These are phyloP conservation scores for Embiotoca jacksoni DNA, from an alignment of 2,113 vertebrate species.

Conservation along the genomic window DNA sequence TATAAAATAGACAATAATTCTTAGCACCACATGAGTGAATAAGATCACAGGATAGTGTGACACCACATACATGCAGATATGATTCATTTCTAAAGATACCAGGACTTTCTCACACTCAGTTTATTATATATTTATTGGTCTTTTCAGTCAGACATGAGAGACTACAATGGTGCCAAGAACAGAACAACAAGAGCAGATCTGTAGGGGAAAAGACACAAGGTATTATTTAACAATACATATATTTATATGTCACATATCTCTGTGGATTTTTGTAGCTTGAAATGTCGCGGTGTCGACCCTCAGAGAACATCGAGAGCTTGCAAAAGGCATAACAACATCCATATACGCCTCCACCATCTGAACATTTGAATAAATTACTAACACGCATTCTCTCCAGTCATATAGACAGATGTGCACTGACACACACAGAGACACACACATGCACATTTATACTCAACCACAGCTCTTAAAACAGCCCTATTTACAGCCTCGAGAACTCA, in stretches of 20 bases:
- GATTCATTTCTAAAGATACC: not conserved
- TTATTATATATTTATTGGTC: not conserved
- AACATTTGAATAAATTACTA: slow-evolving; percentile 47
- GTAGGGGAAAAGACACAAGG: not conserved
- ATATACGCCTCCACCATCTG: slow-evolving; percentile 1
- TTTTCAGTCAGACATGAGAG: not conserved
- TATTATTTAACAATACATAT: not conserved
- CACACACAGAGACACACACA: slow-evolving; percentile 27
- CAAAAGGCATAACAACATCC: slow-evolving; percentile 9
- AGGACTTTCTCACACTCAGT: not conserved
- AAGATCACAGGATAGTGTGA: too few species aligned
- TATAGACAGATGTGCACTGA: slow-evolving; percentile 41
- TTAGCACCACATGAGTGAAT: not conserved
- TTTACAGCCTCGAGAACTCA: slow-evolving; percentile 70
- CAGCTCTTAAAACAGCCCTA: slow-evolving; percentile 72
- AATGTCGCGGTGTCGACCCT: slow-evolving; percentile 19
- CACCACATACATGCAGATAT: not conserved
- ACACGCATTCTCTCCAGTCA: slow-evolving; percentile 31
- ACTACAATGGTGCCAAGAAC: slow-evolving; percentile 16
- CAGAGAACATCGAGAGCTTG: slow-evolving; percentile 13
- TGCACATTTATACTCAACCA: slow-evolving; percentile 58
- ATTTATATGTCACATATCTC: slow-evolving; percentile 8
- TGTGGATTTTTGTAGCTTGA: not conserved
- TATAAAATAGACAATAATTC: not conserved
- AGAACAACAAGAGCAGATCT: slow-evolving; percentile 2